Conservation (phyloP, 2,113 vertebrate species). For the Xiphophorus couchianus region DNA sequence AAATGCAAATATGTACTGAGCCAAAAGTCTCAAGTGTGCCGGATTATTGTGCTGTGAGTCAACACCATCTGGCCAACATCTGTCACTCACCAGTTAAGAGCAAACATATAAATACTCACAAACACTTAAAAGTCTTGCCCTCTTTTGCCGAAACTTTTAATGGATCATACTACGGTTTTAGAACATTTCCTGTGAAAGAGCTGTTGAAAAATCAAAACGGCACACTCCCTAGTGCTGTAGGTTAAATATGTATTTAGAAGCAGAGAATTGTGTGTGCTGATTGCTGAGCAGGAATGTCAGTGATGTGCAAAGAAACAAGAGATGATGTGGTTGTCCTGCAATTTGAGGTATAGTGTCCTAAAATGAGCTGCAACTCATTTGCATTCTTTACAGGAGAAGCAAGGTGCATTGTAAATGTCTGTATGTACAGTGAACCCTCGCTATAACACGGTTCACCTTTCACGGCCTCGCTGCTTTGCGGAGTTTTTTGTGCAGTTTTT, state of each 20-base stretch:
- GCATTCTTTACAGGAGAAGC: not conserved
- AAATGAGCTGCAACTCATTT: not conserved
- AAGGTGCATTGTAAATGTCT: not conserved
- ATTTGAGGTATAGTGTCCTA: not conserved
- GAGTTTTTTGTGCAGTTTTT: no score
- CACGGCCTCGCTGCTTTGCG: no score
- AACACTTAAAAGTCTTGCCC: not conserved
- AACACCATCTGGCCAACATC: constrained; percentile 11
- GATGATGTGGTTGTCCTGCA: not conserved
- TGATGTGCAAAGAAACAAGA: not conserved
- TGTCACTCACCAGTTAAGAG: constrained; percentile 16
- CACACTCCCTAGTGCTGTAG: not conserved
- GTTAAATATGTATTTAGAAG: not conserved
- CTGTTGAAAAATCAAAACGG: not conserved
- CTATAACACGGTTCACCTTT: no score
- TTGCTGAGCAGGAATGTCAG: not conserved
- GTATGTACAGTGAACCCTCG: not conserved
- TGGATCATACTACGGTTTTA: not conserved
- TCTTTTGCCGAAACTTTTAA: not conserved
- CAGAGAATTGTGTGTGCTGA: not conserved
- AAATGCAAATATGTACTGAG: not conserved
- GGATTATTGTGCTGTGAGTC: not conserved
- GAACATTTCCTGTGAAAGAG: not conserved
- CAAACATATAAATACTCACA: not conserved
- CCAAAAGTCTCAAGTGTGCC: not conserved